Percentiles rank a stretch among this genome's conserved stretches.
phyloP scores from a whole-genome alignment of 2,797 vertebrate species.

The Valencia hispanica region DNA sequence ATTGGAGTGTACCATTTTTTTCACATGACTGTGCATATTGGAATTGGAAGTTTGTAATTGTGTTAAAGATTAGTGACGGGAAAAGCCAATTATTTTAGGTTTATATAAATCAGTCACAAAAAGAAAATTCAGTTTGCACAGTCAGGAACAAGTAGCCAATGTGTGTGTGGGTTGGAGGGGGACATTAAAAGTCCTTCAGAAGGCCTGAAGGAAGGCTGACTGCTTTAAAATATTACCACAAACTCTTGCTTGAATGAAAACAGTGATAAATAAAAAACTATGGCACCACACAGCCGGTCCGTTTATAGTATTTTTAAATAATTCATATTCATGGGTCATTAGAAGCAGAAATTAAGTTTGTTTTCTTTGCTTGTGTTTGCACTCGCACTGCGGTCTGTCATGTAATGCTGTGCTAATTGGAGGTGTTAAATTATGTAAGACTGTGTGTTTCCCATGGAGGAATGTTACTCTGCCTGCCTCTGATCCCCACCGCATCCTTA shows the following conservation, averaged over 20 bases:
- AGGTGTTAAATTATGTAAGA: slow-evolving; percentile 33
- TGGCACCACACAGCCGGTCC: neutral
- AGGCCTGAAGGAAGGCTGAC: neutral
- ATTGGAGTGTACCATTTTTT: neutral
- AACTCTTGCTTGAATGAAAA: neutral
- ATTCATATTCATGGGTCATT: slow-evolving; percentile 12
- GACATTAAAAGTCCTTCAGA: neutral
- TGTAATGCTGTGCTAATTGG: slow-evolving; percentile 27
- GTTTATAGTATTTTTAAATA: neutral
- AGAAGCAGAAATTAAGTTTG: neutral
- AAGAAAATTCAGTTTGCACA: neutral
- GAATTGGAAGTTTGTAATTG: neutral
- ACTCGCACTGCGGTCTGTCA: neutral
- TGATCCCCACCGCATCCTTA: neutral
- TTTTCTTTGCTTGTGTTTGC: slow-evolving; percentile 1
- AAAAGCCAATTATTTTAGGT: neutral
- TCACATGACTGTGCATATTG: too few species aligned
- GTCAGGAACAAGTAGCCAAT: neutral
- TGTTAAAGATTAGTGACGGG: too few species aligned
- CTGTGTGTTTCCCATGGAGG: slow-evolving; percentile 20
- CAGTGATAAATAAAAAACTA: too few species aligned
- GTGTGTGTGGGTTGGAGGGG: too few species aligned
- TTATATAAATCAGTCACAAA: neutral
- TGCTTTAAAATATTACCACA: neutral
- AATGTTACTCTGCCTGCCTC: neutral